Evolutionary conservation across 2,797 vertebrate genomes (phyloP), one percentile per base, ranked within the genome.

Genomic region (Myripristis jacobus): DNA sequence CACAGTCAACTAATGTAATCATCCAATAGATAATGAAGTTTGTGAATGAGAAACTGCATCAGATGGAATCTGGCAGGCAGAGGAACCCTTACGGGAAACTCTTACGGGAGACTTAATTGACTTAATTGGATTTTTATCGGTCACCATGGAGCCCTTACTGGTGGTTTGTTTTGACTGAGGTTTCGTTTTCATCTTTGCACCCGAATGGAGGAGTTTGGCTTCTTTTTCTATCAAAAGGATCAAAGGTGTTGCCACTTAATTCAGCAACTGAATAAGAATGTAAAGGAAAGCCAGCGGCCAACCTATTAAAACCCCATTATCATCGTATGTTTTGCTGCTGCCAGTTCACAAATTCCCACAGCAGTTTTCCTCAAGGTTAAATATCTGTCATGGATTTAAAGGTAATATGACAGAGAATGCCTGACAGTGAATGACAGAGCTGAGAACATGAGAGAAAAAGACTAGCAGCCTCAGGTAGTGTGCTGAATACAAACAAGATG

Each of bases 401-500:
- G 6, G 2, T 57, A 67, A 38, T 48, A 43, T 62, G 47, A 64
- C 27, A 58, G 63, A 57, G 36, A 71, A 56, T 8, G 27, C 31
- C 13, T 38, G 18, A 34, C 22, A 60, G 3, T 57, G 50, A 80
- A 61, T 56, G 31, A 54, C 6, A 31, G 19, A 11, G 41, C 34
- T 46, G 36, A 38, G 36, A 62, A 60, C 22, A 57, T 36, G 51
- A 12, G 31, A 11, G n/a, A 6, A 22, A 38, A 16, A 41, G 24
- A 66, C 36, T 59, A 19, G 53, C 59, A 73, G 62, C 58, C 66
- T 47, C 1, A 22, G 50, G 57, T 19, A 47, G 25, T 41, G 56
- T 48, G 65, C 27, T 69, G 58, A 79, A 58, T 70, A 57, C 55
- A 77, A 71, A 75, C 70, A 16, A 27, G 41, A 36, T 53, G 51